A percentile compares a stretch with the other conserved stretches of the same genome.
Evolutionary conservation across 2,113 vertebrate species (phyloP).

Genomic region (Crotalus helleri): DNA sequence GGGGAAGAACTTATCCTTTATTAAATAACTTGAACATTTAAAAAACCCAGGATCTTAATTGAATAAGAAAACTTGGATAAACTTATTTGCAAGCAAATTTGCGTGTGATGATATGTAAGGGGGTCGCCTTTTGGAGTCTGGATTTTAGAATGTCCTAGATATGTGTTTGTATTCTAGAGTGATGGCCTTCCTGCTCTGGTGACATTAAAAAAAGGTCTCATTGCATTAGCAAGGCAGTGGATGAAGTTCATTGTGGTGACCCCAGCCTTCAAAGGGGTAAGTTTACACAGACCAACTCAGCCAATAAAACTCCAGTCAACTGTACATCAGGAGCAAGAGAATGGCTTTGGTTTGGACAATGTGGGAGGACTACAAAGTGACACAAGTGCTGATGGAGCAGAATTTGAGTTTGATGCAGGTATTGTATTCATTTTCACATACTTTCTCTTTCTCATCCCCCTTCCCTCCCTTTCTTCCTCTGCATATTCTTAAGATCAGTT

Average conservation of each 20-base stretch:
- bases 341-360: slow-evolving; percentile 79
- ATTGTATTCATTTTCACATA: slow-evolving; percentile 21
- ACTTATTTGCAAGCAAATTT: neutral
- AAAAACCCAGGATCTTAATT: neutral
- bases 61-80: neutral
- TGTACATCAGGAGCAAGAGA: slow-evolving; percentile 69
- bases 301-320: slow-evolving; percentile 77
- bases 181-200: slow-evolving; percentile 95
- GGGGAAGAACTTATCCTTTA: neutral
- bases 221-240: slow-evolving; percentile 95
- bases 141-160: neutral
- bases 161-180: slow-evolving; percentile 67
- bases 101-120: too few relatives aligned
- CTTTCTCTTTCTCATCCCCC: neutral
- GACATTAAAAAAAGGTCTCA: slow-evolving; percentile 94
- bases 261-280: slow-evolving; percentile 93
- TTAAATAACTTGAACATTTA: neutral
- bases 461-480: neutral
- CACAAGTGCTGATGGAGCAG: slow-evolving; percentile 94
- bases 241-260: slow-evolving; percentile 99
- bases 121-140: neutral
- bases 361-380: slow-evolving; percentile 90
- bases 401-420: slow-evolving; percentile 98
- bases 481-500: neutral
- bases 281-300: slow-evolving; percentile 84